Percentiles rank a stretch among this genome's conserved stretches.
phyloP scores from a whole-genome alignment of 2,888 invertebrate genomes.

The Oscheius onirici region DNA sequence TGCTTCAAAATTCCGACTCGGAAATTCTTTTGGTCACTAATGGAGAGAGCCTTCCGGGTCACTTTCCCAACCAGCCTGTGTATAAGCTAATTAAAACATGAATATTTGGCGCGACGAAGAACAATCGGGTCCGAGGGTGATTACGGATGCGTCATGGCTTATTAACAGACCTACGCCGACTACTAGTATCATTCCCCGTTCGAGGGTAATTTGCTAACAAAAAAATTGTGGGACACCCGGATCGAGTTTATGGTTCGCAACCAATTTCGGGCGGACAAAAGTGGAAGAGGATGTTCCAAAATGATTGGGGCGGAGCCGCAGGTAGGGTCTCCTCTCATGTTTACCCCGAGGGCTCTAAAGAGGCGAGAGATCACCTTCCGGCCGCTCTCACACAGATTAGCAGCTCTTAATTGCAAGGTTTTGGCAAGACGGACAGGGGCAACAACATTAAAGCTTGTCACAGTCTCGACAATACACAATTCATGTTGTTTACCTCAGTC shows the following conservation, averaged over 20 bases:
- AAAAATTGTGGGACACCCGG: background rate
- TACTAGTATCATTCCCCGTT: too few species aligned
- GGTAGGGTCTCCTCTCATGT: background rate
- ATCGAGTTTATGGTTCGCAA: background rate
- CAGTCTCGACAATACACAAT: too few species aligned
- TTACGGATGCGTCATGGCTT: conserved; percentile 33
- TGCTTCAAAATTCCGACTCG: background rate
- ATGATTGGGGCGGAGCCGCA: background rate
- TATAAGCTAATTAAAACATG: conserved; percentile 38
- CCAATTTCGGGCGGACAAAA: background rate
- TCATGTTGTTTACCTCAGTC: too few species aligned
- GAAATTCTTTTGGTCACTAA: conserved; percentile 27
- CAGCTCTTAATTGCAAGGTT: conserved; percentile 6
- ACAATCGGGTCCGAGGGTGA: conserved; percentile 22
- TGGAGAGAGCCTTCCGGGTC: conserved; percentile 15
- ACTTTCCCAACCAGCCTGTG: conserved; percentile 16
- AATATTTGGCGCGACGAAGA: conserved; percentile 18
- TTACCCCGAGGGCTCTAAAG: background rate
- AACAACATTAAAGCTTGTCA: too few species aligned
- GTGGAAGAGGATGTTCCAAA: background rate
- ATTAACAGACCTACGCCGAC: conserved; percentile 3
- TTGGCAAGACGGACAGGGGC: background rate
- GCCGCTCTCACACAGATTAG: conserved; percentile 14
- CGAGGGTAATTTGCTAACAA: background rate
- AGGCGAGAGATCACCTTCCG: conserved; percentile 9